phyloP scores from a whole-genome alignment of 2,888 invertebrate genomes.

The Drosophila putrida region DNA sequence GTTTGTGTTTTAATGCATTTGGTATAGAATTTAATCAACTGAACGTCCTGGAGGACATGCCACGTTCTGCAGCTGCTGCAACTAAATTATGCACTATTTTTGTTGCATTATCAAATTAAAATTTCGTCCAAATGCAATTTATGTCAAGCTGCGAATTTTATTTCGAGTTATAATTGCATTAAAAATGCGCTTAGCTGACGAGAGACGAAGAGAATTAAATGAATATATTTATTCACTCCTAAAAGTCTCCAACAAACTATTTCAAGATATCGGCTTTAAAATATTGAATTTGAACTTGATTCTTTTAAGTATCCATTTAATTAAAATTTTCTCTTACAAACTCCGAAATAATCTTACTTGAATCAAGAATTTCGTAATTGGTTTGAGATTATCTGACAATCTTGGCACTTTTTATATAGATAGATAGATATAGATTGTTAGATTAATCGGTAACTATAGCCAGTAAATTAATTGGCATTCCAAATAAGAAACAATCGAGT shows the following conservation, averaged over 20 bases:
- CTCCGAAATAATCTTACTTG: too few species aligned
- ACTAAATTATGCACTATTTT: conserved; percentile 42
- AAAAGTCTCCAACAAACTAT: too few species aligned
- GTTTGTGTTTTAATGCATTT: conserved; percentile 26
- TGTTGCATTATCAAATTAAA: conserved; percentile 47
- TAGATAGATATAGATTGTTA: background rate
- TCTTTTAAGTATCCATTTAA: too few species aligned
- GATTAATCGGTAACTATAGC: background rate
- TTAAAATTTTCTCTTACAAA: too few species aligned
- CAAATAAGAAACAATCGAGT: conserved; percentile 21
- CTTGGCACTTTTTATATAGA: too few species aligned
- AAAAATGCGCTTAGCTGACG: conserved; percentile 49
- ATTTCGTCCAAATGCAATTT: conserved; percentile 37
- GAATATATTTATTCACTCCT: background rate
- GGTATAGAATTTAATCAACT: conserved; percentile 52
- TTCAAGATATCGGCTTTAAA: too few species aligned
- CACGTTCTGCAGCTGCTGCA: conserved; percentile 24
- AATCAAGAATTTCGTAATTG: too few species aligned
- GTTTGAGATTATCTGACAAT: too few species aligned
- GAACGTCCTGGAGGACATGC: conserved; percentile 18
- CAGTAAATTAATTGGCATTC: conserved; percentile 15
- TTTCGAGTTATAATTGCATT: conserved; percentile 63
- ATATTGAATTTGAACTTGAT: too few species aligned
- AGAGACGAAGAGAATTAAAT: conserved; percentile 16
- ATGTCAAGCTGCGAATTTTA: conserved; percentile 7